Evolutionary conservation across 2,797 vertebrate species (phyloP), one percentile per base, ranked within the genome.

Genomic region (Chaunax sp.): DNA sequence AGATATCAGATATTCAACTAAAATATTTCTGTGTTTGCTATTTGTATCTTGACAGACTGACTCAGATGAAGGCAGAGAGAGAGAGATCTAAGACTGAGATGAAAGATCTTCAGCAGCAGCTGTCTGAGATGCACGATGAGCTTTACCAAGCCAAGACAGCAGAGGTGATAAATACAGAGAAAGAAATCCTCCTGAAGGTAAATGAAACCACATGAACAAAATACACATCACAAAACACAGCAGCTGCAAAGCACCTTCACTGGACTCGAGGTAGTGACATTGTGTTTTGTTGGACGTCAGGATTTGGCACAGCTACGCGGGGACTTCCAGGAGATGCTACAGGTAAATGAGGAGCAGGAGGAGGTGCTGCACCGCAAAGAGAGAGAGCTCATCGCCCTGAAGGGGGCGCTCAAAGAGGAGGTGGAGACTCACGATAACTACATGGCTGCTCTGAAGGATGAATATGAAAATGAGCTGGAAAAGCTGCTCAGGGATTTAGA

Each of bases 111-210:
- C 96, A 98, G 86, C 96, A 96, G 79, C 97, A 99, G 87, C 96
- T 99, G 14, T 99, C 98, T 0, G 97, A 99, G 70, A 98, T 99
- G 96, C 98, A 99, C 0, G 97, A 99, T 30, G 97, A 98, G 75
- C 85, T 99, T 86, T 97, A 99, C 84, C 92, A 69, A 0, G 93
- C 96, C 43, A 98, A 96, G 73, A 94, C 72, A 44, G 80, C 86
- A 0, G 89, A 92, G 50, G 69, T 80, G 38, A 94, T 95, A 62
- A 92, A 94, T 38, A 77, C 89, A 9, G 94, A 97, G 75, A 96
- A 94, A 64, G 94, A 95, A 45, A 74, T 93, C 56, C 93, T 98
- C 33, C 88, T 97, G 55, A 93, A 97, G 95, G 98, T 99, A 82
- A 92, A 52, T 20, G n/a, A 73, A 72, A 77, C 14, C 57, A 67